Conservation (phyloP, 1,140 invertebrate genomes). For the Whitmania pigra region DNA sequence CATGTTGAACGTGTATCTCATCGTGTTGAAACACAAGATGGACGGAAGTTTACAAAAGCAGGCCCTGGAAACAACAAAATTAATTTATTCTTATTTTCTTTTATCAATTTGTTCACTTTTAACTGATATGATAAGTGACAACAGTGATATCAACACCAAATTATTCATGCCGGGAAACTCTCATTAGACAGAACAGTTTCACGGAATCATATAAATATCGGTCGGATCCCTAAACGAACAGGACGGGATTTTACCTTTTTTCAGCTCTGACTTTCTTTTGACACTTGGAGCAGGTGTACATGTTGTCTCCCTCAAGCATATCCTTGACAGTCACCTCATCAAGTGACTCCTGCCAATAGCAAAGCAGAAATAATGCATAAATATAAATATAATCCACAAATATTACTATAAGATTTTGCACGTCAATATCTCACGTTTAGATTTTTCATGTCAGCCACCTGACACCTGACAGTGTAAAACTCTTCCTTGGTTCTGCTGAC, state of each 20-base stretch:
- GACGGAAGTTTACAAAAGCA: conserved; percentile 86
- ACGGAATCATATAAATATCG: too few species aligned
- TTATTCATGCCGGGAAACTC: too few species aligned
- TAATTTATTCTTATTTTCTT: background rate
- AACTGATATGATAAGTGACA: too few species aligned
- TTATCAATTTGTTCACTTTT: background rate
- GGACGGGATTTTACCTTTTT: conserved; percentile 52
- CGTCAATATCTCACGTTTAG: conserved; percentile 51
- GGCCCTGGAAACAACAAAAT: conserved; percentile 49
- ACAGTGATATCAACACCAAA: too few species aligned
- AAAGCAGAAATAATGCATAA: conserved; percentile 18
- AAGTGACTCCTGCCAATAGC: conserved; percentile 56
- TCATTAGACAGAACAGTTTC: too few species aligned
- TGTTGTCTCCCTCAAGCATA: conserved; percentile 87
- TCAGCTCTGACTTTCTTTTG: conserved; percentile 84
- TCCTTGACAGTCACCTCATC: conserved; percentile 92
- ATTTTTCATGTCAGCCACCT: conserved; percentile 89
- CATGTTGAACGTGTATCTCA: conserved; percentile 97
- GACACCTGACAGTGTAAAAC: conserved; percentile 86
- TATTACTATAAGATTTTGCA: too few species aligned
- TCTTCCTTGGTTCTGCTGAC: conserved; percentile 84
- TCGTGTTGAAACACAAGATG: conserved; percentile 88
- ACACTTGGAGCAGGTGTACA: conserved; percentile 91
- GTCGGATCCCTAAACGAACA: too few species aligned
- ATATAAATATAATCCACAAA: too few species aligned